Conservation (phyloP, 2,888 invertebrate species). For the Agrotis ipsilon region DNA sequence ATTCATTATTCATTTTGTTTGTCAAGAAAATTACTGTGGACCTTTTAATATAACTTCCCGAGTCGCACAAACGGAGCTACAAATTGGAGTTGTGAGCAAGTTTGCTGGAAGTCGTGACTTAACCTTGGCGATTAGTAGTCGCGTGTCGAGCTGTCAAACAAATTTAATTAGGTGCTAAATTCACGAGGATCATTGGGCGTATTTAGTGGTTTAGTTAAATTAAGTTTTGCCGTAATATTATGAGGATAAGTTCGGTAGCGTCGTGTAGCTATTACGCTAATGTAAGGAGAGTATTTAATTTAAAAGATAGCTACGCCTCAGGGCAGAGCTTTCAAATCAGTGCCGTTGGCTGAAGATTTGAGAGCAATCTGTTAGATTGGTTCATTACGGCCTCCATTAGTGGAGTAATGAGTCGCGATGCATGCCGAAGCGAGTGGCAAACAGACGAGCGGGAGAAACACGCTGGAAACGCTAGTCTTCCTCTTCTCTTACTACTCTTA, state of each 20-base stretch:
- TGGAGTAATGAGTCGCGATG: conserved; percentile 90
- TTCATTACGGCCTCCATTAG: conserved; percentile 90
- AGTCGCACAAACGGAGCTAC: conserved; percentile 84
- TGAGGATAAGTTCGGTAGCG: conserved; percentile 19
- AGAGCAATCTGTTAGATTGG: conserved; percentile 91
- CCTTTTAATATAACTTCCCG: conserved; percentile 91
- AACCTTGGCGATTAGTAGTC: conserved; percentile 84
- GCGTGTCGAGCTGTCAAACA: conserved; percentile 81
- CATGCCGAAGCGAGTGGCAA: conserved; percentile 75
- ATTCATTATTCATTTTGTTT: conserved; percentile 90
- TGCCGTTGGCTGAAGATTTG: conserved; percentile 87
- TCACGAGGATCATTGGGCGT: conserved; percentile 77
- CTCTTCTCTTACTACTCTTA: not conserved
- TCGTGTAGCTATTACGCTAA: conserved; percentile 39
- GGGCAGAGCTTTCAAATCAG: conserved; percentile 87
- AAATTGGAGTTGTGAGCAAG: conserved; percentile 87
- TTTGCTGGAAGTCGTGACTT: conserved; percentile 79
- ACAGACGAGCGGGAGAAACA: conserved; percentile 73
- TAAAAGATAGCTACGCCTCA: conserved; percentile 77
- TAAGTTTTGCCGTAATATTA: conserved; percentile 37
- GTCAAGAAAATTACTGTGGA: conserved; percentile 90
- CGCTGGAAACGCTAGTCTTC: not conserved
- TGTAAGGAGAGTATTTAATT: conserved; percentile 76
- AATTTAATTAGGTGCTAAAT: conserved; percentile 84
- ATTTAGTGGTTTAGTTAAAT: conserved; percentile 56